These are phyloP conservation scores for Drosophila silvestris DNA, from an alignment of 2,888 invertebrate genomes.

Conservation along the genomic window DNA sequence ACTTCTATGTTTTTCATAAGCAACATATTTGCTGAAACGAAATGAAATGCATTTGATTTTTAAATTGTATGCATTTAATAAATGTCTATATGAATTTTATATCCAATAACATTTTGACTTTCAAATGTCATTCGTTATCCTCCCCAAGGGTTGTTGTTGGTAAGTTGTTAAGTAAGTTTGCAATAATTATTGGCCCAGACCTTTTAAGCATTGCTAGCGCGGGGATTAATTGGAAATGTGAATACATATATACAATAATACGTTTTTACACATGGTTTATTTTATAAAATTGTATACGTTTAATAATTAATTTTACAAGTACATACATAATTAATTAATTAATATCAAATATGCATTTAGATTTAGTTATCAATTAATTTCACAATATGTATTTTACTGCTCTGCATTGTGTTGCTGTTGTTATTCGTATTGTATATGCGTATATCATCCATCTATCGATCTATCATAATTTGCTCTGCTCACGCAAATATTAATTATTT, in stretches of 20 bases:
- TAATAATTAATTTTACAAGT: conserved; percentile 82
- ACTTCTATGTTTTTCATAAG: conserved; percentile 47
- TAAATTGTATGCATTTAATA: conserved; percentile 53
- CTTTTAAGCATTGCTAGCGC: background rate
- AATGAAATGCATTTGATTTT: conserved; percentile 46
- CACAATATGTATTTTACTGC: conserved; percentile 73
- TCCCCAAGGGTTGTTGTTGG: background rate
- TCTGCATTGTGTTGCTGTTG: conserved; percentile 46
- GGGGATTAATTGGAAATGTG: background rate
- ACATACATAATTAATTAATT: conserved; percentile 74
- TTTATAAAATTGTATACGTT: conserved; percentile 84
- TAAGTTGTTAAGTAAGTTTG: background rate
- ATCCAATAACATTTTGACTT: conserved; percentile 7
- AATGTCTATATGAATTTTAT: conserved; percentile 37
- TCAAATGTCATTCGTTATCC: background rate
- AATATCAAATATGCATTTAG: conserved; percentile 83
- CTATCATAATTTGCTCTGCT: conserved; percentile 31
- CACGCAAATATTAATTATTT: conserved; percentile 40
- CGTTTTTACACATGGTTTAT: conserved; percentile 75
- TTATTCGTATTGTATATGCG: conserved; percentile 50
- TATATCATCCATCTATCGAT: conserved; percentile 25
- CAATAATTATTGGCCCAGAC: background rate
- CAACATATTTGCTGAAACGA: conserved; percentile 21
- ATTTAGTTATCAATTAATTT: conserved; percentile 73
- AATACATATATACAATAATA: conserved; percentile 19